A percentile compares a stretch with the other conserved stretches of the same genome.
phyloP scores from a whole-genome alignment of 2,113 vertebrate genomes.

The Mus pahari region DNA sequence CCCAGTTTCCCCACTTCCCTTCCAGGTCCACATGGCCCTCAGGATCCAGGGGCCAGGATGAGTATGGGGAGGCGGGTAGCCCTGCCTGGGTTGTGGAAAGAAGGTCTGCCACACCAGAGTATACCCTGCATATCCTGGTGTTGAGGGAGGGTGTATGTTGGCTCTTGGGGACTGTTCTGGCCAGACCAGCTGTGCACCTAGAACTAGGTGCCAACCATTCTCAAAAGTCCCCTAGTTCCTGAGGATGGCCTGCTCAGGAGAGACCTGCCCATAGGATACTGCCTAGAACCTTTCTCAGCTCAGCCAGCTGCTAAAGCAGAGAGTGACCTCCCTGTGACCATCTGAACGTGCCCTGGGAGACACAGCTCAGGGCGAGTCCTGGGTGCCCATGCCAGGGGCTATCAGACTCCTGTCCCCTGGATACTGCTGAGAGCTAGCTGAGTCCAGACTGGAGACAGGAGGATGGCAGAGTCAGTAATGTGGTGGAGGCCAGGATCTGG shows the following conservation, averaged over 20 bases:
- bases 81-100: background rate
- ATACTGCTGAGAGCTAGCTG: background rate
- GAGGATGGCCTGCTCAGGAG: background rate
- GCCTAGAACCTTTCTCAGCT: background rate
- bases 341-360: background rate
- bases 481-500: background rate
- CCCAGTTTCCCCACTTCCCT: background rate
- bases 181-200: background rate
- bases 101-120: background rate
- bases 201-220: fast-evolving
- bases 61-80: background rate
- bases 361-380: fast-evolving
- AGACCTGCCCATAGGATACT: background rate
- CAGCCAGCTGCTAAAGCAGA: background rate
- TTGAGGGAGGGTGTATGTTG: too few species aligned
- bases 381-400: background rate
- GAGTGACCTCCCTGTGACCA: background rate
- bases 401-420: background rate
- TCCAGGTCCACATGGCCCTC: too few species aligned
- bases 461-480: background rate
- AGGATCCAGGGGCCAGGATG: background rate
- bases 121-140: background rate
- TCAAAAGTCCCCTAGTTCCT: background rate
- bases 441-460: background rate
- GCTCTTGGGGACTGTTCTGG: too few species aligned